Evolutionary conservation across 2,797 vertebrate species (phyloP).

Genomic region (Sitta carolinensis): DNA sequence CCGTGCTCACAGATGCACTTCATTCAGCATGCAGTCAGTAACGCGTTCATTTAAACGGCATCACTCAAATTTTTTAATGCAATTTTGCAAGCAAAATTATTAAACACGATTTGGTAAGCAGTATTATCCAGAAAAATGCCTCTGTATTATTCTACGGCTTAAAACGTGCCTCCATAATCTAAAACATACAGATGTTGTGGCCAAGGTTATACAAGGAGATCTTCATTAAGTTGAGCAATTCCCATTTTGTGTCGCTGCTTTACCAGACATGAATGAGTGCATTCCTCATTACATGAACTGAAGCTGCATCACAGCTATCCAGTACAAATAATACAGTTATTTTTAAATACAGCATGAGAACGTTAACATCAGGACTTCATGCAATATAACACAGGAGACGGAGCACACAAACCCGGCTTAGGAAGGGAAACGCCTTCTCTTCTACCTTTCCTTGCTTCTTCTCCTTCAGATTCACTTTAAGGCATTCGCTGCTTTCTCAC

Average conservation of each 20-base stretch:
- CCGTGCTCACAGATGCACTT: slow-evolving; percentile 11
- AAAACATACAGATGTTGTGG: not conserved
- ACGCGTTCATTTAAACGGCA: not conserved
- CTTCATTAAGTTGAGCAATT: slow-evolving; percentile 58
- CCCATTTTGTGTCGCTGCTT: not conserved
- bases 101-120: not conserved
- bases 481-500: slow-evolving; percentile 11
- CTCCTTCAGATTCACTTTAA: not conserved
- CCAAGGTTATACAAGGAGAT: slow-evolving; percentile 69
- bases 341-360: not conserved
- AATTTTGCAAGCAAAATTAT: not conserved
- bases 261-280: not conserved
- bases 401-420: not conserved
- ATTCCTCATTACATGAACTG: not conserved
- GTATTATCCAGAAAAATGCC: not conserved
- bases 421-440: not conserved
- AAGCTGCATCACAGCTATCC: not conserved
- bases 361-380: not conserved
- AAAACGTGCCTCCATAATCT: not conserved
- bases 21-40: not conserved
- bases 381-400: not conserved
- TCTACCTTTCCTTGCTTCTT: not conserved
- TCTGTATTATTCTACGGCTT: not conserved
- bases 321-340: not conserved
- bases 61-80: not conserved